Conservation (phyloP, 2,888 invertebrate species). For the Ophonus ardosiacus region DNA sequence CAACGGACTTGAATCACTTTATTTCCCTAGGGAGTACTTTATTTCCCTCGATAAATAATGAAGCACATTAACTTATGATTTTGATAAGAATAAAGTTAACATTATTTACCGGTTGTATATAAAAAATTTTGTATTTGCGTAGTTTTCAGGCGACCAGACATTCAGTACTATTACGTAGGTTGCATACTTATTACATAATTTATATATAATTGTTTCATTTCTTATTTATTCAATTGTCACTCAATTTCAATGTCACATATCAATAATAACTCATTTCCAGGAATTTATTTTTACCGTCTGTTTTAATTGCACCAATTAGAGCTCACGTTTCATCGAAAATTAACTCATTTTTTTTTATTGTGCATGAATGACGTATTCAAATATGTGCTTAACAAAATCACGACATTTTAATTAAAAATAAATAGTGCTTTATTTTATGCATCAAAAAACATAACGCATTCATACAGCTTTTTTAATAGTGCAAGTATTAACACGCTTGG, state of each 20-base stretch:
- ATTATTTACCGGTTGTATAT: no score
- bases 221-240: neutral
- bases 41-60: no score
- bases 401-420: neutral
- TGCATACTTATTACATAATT: neutral
- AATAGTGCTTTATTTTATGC: neutral
- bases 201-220: slow-evolving; percentile 3
- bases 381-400: neutral
- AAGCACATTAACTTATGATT: no score
- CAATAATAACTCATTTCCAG: neutral
- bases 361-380: slow-evolving; percentile 2
- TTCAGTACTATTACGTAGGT: neutral
- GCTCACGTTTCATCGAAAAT: slow-evolving; percentile 8
- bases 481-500: neutral
- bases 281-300: neutral
- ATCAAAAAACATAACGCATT: no score
- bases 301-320: slow-evolving; percentile 19
- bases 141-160: neutral
- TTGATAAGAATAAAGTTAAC: no score
- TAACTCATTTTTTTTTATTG: slow-evolving; percentile 10
- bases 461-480: neutral
- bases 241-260: neutral
- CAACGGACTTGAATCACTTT: no score
- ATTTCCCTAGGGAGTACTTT: no score
- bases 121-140: neutral